Evolutionary conservation across 2,113 vertebrate species (phyloP).

Genomic region (Bubo scandiacus): DNA sequence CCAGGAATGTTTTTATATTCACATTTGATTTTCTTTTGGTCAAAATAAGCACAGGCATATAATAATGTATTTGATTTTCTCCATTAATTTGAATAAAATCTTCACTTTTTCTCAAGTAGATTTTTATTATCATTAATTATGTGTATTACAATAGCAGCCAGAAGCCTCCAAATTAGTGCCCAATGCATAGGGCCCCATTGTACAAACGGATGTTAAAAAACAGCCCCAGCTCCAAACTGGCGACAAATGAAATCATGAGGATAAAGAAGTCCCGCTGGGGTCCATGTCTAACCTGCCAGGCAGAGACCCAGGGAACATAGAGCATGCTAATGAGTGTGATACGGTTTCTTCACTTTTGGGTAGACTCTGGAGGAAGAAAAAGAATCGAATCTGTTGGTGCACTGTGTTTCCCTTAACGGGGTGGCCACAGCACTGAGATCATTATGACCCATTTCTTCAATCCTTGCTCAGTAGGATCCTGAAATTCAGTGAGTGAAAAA

Average conservation of each 20-base stretch:
- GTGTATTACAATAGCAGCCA: conserved; percentile 37
- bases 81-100: neutral
- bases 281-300: neutral
- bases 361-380: neutral
- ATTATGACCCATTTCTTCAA: neutral
- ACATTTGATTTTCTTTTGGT: neutral
- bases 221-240: neutral
- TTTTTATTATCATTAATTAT: conserved; percentile 34
- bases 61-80: neutral
- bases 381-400: neutral
- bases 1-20: neutral
- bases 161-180: conserved; percentile 17
- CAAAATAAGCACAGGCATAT: neutral
- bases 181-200: neutral
- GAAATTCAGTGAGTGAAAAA: neutral
- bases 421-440: neutral
- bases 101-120: neutral
- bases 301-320: neutral
- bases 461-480: neutral
- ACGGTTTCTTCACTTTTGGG: neutral
- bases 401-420: neutral
- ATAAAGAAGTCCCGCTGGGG: neutral
- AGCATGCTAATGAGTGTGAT: neutral
- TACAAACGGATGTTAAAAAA: neutral
- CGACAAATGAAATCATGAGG: neutral